Evolutionary conservation across 2,113 vertebrate species (phyloP).

Genomic region (Pelobates fuscus): DNA sequence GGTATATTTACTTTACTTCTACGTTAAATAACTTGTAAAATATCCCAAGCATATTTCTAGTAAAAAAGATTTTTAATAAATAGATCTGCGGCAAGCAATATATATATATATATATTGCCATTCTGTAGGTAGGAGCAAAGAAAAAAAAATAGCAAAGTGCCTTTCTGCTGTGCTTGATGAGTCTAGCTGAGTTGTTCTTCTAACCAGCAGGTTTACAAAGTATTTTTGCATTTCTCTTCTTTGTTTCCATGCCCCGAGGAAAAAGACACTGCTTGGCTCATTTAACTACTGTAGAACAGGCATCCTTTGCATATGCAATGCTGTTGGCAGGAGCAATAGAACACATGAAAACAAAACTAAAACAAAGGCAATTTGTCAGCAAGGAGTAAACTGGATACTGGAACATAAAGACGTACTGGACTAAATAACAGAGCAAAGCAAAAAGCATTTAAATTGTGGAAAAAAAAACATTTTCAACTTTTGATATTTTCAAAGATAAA

Average conservation of each 20-base stretch:
- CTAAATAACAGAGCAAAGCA: conserved; percentile 44
- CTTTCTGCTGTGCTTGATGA: conserved; percentile 44
- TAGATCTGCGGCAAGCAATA: too few relatives aligned
- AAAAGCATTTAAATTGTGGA: conserved; percentile 7
- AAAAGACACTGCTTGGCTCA: conserved; percentile 59
- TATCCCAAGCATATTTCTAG: too few relatives aligned
- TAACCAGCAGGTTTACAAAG: conserved; percentile 62
- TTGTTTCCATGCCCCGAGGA: conserved; percentile 64
- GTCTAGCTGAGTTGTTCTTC: conserved; percentile 49
- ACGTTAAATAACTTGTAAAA: too few relatives aligned
- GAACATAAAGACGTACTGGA: conserved; percentile 44
- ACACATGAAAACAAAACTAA: conserved; percentile 56
- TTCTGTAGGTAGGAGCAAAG: too few relatives aligned
- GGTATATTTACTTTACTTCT: conserved; percentile 74
- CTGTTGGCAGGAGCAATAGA: conserved; percentile 64
- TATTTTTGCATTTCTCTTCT: conserved; percentile 61
- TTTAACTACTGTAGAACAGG: conserved; percentile 60
- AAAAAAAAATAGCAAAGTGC: neutral
- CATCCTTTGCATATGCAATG: conserved; percentile 60
- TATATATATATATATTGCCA: too few relatives aligned
- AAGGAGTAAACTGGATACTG: conserved; percentile 54
- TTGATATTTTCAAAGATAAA: conserved; percentile 7
- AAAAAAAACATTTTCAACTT: neutral
- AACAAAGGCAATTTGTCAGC: conserved; percentile 62
- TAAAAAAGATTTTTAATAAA: too few relatives aligned